Conservation (phyloP, 2,888 invertebrate species). For the Morpho helenor region DNA sequence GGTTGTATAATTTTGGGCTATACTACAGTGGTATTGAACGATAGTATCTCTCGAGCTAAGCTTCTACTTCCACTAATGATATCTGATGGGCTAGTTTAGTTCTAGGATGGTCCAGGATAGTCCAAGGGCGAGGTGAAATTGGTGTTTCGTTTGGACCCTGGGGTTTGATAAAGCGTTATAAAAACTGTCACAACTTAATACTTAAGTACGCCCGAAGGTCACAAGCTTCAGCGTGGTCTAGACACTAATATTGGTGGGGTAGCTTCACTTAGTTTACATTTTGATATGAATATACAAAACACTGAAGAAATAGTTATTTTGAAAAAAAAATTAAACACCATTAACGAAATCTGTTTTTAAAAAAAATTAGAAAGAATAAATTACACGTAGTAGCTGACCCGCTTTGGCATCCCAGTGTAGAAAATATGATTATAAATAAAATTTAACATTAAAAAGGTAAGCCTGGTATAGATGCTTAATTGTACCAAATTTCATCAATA, state of each 20-base stretch:
- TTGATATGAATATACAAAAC: neutral
- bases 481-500: no score
- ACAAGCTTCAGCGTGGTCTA: conserved; percentile 15
- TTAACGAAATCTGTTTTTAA: neutral
- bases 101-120: conserved; percentile 61
- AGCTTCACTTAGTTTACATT: conserved; percentile 7
- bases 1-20: no score
- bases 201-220: conserved; percentile 11
- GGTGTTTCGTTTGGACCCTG: conserved; percentile 75
- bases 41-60: conserved; percentile 26
- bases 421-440: no score
- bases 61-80: conserved; percentile 40
- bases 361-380: neutral
- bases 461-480: no score
- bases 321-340: neutral
- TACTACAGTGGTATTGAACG: conserved; percentile 14
- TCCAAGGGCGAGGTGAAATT: conserved; percentile 66
- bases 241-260: conserved; percentile 12
- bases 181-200: conserved; percentile 21
- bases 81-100: conserved; percentile 43
- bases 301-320: neutral
- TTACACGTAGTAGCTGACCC: no score
- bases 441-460: no score
- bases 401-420: no score
- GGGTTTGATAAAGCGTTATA: conserved; percentile 42